These are phyloP conservation scores for Gallinago media DNA, from an alignment of 2,113 vertebrate genomes.

Conservation along the genomic window DNA sequence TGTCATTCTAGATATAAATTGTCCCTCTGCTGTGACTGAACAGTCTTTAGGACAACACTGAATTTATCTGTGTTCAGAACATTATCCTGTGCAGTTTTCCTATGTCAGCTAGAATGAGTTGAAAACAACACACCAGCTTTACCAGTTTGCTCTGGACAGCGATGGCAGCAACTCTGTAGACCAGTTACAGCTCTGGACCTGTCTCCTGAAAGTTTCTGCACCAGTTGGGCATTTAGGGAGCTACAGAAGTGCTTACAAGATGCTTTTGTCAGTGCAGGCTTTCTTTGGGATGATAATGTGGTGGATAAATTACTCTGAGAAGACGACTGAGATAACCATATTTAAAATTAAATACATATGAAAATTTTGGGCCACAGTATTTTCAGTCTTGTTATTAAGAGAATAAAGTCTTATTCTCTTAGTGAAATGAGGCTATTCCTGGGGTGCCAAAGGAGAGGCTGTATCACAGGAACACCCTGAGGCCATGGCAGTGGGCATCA, in stretches of 20 bases:
- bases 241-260: background rate
- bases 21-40: background rate
- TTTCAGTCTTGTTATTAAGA: background rate
- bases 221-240: background rate
- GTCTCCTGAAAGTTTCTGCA: background rate
- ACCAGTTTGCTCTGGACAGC: background rate
- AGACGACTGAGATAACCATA: background rate
- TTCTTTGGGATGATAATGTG: background rate
- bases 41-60: background rate
- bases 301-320: background rate
- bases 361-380: background rate
- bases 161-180: background rate
- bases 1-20: background rate
- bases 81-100: background rate
- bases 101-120: background rate
- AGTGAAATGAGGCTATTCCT: background rate
- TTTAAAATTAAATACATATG: background rate
- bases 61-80: background rate
- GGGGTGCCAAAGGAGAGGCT: background rate
- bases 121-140: background rate
- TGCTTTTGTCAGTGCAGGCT: background rate
- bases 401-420: background rate
- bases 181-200: background rate
- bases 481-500: background rate
- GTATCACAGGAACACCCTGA: background rate